Percentiles rank a stretch among this genome's conserved stretches.
Evolutionary conservation across 2,797 vertebrate species (phyloP).

Genomic region (Eulemur rubriventer): DNA sequence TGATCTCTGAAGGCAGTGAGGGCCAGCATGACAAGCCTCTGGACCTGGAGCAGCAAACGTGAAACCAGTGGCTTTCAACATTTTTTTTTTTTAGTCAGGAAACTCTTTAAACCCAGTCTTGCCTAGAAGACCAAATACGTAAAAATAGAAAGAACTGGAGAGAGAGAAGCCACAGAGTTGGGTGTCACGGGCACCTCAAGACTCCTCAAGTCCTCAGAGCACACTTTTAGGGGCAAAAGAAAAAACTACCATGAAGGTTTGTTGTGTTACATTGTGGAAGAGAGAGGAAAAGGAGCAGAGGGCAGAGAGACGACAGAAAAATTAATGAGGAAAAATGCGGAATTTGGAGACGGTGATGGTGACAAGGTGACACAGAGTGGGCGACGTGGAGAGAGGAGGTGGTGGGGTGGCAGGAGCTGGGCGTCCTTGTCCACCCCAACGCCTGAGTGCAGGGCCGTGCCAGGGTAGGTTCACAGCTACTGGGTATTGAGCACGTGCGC

Average conservation of each 20-base stretch:
- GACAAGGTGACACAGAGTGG: neutral
- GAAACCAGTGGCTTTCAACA: neutral
- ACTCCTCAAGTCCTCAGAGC: neutral
- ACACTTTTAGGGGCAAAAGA: neutral
- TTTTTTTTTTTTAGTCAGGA: neutral
- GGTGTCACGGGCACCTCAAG: neutral
- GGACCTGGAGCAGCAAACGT: fast-evolving
- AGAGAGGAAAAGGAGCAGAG: neutral
- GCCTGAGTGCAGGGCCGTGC: neutral
- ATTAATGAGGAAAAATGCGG: neutral
- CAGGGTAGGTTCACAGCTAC: neutral
- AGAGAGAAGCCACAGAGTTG: neutral
- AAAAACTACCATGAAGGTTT: neutral
- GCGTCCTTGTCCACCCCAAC: neutral
- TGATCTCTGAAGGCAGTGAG: too few relatives aligned
- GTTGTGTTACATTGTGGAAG: neutral
- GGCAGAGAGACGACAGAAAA: neutral
- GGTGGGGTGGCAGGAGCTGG: neutral
- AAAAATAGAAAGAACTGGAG: neutral
- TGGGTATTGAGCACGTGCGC: fast-evolving
- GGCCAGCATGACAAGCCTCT: fast-evolving
- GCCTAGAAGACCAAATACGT: neutral
- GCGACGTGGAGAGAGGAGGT: neutral
- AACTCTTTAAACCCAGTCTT: neutral
- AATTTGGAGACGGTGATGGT: neutral